Conservation (phyloP, 2,113 vertebrate species). For the Corapipo altera region DNA sequence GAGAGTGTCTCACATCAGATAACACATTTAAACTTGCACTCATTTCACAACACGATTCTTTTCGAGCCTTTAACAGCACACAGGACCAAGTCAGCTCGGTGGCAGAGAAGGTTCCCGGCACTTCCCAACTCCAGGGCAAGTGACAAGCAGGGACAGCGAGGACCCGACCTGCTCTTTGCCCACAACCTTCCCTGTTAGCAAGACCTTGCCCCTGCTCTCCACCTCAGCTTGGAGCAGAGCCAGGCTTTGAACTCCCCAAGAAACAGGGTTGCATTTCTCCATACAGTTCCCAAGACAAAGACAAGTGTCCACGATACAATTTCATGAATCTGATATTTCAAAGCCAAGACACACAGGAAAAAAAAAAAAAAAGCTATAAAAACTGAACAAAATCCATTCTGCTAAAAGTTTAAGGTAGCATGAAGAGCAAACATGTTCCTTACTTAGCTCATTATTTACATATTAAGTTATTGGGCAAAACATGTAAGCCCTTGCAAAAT, state of each 20-base stretch:
- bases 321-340: neutral
- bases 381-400: neutral
- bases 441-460: neutral
- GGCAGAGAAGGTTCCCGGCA: neutral
- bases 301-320: neutral
- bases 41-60: fast-evolving
- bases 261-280: neutral
- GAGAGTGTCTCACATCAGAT: neutral
- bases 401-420: neutral
- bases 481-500: neutral
- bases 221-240: neutral
- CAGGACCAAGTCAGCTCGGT: neutral
- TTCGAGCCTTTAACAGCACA: neutral
- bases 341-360: neutral
- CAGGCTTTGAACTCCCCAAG: neutral
- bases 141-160: neutral
- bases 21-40: neutral
- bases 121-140: neutral
- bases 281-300: neutral
- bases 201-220: neutral
- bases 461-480: neutral
- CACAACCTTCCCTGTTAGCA: neutral
- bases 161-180: neutral
- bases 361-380: neutral
- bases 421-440: neutral